A percentile compares a stretch with the other conserved stretches of the same genome.
phyloP scores from a whole-genome alignment of 2,113 vertebrate genomes.

The Atlantisia rogersi region DNA sequence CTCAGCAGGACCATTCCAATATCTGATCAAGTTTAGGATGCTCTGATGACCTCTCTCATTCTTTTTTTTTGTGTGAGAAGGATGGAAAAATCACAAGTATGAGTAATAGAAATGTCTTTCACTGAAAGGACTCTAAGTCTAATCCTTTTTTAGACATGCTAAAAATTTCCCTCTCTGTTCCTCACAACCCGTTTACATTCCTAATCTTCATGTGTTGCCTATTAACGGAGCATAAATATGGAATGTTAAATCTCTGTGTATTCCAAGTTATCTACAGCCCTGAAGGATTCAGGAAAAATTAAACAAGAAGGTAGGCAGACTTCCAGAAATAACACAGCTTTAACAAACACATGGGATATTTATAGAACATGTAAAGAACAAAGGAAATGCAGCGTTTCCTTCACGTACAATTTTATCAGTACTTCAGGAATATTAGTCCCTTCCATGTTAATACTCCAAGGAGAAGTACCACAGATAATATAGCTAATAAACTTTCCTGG shows the following conservation, averaged over 20 bases:
- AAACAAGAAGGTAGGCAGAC: slow-evolving; percentile 65
- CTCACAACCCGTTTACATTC: slow-evolving; percentile 45
- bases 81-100: not conserved
- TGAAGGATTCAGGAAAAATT: slow-evolving; percentile 57
- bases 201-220: slow-evolving; percentile 63
- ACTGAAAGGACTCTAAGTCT: not conserved
- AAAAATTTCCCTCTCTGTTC: slow-evolving; percentile 36
- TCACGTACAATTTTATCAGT: not conserved
- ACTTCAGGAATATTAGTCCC: not conserved
- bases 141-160: slow-evolving; percentile 14
- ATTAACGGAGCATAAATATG: slow-evolving; percentile 60
- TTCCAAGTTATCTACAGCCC: slow-evolving; percentile 63
- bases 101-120: not conserved
- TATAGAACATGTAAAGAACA: slow-evolving; percentile 73
- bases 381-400: slow-evolving; percentile 72
- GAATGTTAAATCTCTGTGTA: slow-evolving; percentile 63
- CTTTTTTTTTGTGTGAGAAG: not conserved
- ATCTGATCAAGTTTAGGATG: not conserved
- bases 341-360: slow-evolving; percentile 74
- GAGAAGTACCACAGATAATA: not conserved
- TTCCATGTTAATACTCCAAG: not conserved
- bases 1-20: not conserved
- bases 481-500: not conserved
- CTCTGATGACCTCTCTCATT: not conserved
- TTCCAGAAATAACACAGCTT: slow-evolving; percentile 75